Base-by-base conservation (phyloP, 2,888 invertebrate genomes). In the Sinotaia quadrata region DNA sequence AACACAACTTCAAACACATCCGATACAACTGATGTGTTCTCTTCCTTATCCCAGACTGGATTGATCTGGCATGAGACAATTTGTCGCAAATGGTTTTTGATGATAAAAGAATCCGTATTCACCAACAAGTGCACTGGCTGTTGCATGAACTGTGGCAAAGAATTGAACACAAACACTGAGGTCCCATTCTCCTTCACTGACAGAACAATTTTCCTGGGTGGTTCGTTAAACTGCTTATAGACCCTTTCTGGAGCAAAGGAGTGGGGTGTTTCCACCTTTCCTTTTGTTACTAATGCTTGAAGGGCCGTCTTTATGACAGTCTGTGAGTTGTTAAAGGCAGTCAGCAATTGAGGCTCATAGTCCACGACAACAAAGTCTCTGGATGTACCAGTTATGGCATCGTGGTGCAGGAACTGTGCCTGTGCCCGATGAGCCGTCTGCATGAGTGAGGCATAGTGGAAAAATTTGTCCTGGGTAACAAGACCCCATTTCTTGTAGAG, bases 381-480 rank as follows among this genome's bases (percentile, higher is more conserved):
- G 0, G 96, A 95, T 0, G 98, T 98, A 5, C 98, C 98, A 0
- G 98, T 98, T 68, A 98, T 97, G 10, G 97, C 98, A 85, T 98
- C 98, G 88, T 98, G 98, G 87, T 98, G 98, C 87, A 98, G 97
- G 85, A 98, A 98, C 15, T 98, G 90, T 0, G 94, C 97, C 72
- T 98, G 90, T 87, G 94, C 94, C 57, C 96, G 91, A 56, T 97
- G 0, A 94, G 95, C 79, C 62, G 76, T 37, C 72, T 83, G 81
- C 57, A 85, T 72, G 58, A 76, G 67, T 18, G 77, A 70, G 2
- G 79, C 68, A 37, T 71, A 73, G 29, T 80, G 77, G 67, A 80
- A 77, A 61, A 77, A 79, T 24, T 73, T 73, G 7, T 72, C 71
- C 37, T 66, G 57, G 41, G 76, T 80, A 8, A 71, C 67, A 12